These are phyloP conservation scores for Anisognathus igniventris DNA, from an alignment of 2,797 vertebrate species.

Conservation along the genomic window DNA sequence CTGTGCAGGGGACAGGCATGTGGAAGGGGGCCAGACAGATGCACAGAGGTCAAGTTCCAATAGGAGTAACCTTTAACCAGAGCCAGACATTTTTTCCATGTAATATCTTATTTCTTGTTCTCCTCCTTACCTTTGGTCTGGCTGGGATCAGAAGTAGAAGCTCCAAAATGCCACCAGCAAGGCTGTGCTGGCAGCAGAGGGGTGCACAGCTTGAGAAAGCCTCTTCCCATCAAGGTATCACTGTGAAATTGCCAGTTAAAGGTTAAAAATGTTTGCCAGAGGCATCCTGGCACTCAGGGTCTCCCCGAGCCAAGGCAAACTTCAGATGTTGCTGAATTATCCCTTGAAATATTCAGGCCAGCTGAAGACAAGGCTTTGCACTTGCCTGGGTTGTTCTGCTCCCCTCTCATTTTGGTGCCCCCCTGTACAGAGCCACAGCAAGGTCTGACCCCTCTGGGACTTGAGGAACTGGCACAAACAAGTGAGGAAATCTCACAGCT, in stretches of 20 bases:
- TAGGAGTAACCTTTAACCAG: background rate
- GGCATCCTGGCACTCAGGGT: background rate
- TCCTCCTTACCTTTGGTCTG: background rate
- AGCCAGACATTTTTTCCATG: background rate
- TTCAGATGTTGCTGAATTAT: background rate
- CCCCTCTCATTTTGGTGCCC: accelerated
- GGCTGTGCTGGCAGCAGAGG: background rate
- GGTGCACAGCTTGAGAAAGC: background rate
- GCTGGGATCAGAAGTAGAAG: background rate
- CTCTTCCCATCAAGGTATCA: background rate
- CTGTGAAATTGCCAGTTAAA: accelerated
- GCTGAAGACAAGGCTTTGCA: background rate
- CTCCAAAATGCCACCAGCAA: background rate
- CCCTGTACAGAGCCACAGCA: accelerated
- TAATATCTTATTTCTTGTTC: background rate
- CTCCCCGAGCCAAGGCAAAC: background rate
- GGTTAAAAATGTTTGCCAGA: background rate
- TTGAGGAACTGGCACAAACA: background rate
- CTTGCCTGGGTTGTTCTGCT: background rate
- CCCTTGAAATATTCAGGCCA: background rate
- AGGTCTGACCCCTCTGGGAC: background rate
- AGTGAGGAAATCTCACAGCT: background rate
- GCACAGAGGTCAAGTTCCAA: accelerated
- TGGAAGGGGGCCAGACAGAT: accelerated
- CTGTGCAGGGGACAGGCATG: accelerated